These are phyloP conservation scores for Perca schrenkii DNA, from an alignment of 2,113 vertebrate genomes.

Conservation along the genomic window DNA sequence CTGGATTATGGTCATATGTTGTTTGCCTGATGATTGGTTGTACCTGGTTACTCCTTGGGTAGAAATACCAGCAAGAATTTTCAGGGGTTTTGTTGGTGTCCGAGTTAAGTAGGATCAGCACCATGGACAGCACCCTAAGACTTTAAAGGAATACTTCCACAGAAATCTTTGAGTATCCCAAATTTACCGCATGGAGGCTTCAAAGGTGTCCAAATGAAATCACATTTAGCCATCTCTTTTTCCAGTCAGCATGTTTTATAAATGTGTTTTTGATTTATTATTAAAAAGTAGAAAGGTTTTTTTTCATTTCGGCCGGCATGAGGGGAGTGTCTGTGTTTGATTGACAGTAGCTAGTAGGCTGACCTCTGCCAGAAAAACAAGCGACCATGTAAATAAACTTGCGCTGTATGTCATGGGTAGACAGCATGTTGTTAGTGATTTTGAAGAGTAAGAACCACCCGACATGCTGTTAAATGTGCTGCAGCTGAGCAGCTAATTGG, in stretches of 20 bases:
- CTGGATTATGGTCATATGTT: neutral
- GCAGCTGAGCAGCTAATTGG: neutral
- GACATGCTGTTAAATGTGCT: neutral
- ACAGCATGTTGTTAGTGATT: neutral
- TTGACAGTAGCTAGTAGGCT: neutral
- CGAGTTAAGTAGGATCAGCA: constrained; percentile 5
- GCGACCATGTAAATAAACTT: neutral
- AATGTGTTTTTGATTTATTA: neutral
- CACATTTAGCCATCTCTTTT: neutral
- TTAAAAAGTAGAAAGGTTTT: neutral
- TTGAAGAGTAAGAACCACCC: neutral
- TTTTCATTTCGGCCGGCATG: neutral
- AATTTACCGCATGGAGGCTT: neutral
- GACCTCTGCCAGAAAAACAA: neutral
- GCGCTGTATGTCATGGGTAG: neutral
- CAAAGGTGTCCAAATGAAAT: neutral
- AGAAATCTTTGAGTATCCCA: neutral
- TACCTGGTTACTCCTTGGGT: neutral
- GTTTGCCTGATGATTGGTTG: neutral
- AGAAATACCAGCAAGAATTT: neutral
- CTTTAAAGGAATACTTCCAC: neutral
- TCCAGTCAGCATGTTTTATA: neutral
- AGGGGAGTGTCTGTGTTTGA: neutral
- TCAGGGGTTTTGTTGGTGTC: neutral
- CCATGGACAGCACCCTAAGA: constrained; percentile 2